Evolutionary conservation across 1,140 invertebrate genomes (phyloP).

Genomic region (Heliconius congener): DNA sequence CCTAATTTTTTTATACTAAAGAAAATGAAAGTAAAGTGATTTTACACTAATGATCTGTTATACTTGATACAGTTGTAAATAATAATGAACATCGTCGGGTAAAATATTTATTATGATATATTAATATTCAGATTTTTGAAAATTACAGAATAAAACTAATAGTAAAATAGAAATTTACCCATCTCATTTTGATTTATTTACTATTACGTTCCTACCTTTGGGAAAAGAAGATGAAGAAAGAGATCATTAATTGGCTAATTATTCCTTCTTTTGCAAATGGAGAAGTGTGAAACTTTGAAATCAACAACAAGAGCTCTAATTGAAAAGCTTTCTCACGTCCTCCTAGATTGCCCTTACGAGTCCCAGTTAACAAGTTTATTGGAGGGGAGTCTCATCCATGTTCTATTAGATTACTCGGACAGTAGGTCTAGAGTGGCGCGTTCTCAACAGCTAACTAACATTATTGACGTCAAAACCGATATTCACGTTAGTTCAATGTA

Average conservation of each 20-base stretch:
- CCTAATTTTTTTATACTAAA: too few species aligned
- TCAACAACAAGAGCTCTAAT: constrained; percentile 3
- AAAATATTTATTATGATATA: too few species aligned
- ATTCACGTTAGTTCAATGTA: neutral
- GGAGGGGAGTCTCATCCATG: constrained; percentile 7
- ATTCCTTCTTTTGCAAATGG: neutral
- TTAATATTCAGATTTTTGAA: neutral
- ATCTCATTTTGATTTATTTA: too few species aligned
- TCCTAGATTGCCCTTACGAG: constrained; percentile 2
- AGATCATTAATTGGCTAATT: too few species aligned
- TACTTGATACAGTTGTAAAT: too few species aligned
- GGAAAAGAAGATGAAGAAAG: too few species aligned
- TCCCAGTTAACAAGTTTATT: constrained; percentile 20
- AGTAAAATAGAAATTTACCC: neutral
- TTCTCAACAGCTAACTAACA: constrained; percentile 21
- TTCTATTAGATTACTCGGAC: constrained; percentile 21
- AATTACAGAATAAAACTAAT: neutral
- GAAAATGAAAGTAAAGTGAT: too few species aligned
- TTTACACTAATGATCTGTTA: too few species aligned
- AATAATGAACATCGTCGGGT: too few species aligned
- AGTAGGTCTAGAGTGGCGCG: constrained; percentile 20
- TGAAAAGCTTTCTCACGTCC: constrained; percentile 3
- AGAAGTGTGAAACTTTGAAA: neutral
- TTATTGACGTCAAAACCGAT: constrained; percentile 13
- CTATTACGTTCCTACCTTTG: too few species aligned